phyloP scores from a whole-genome alignment of 2,113 vertebrate genomes.

The Cololabis saira region DNA sequence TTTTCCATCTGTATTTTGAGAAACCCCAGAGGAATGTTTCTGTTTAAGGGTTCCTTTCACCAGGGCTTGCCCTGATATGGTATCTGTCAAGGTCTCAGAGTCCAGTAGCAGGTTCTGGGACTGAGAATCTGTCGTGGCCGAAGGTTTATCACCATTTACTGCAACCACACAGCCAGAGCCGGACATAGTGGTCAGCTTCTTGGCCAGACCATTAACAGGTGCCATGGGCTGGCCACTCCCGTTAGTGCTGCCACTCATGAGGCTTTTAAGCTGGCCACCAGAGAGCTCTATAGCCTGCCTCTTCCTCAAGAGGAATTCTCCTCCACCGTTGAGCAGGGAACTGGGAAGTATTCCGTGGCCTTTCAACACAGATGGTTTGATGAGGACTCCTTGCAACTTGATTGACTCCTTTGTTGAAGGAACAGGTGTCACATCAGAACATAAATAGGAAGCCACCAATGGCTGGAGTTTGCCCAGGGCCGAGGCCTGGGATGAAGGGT shows the following conservation, averaged over 20 bases:
- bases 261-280: conserved; percentile 91
- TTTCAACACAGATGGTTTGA: conserved; percentile 95
- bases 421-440: conserved; percentile 94
- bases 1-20: conserved; percentile 62
- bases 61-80: conserved; percentile 85
- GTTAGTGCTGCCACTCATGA: conserved; percentile 88
- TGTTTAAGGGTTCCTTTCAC: conserved; percentile 79
- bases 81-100: conserved; percentile 80
- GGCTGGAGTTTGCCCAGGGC: conserved; percentile 92
- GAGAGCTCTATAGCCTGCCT: conserved; percentile 91
- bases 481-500: conserved; percentile 63
- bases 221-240: conserved; percentile 78
- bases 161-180: conserved; percentile 84
- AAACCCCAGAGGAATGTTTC: conserved; percentile 71
- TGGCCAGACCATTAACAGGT: conserved; percentile 93
- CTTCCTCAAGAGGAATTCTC: conserved; percentile 89
- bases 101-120: conserved; percentile 71
- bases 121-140: conserved; percentile 65
- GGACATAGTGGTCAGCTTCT: conserved; percentile 89
- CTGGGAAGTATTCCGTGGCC: conserved; percentile 90
- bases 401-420: conserved; percentile 91
- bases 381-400: conserved; percentile 95
- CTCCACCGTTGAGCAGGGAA: conserved; percentile 86
- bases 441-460: conserved; percentile 93
- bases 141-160: conserved; percentile 86